These are phyloP conservation scores for Tetrax tetrax DNA, from an alignment of 2,113 vertebrate genomes.

Conservation along the genomic window DNA sequence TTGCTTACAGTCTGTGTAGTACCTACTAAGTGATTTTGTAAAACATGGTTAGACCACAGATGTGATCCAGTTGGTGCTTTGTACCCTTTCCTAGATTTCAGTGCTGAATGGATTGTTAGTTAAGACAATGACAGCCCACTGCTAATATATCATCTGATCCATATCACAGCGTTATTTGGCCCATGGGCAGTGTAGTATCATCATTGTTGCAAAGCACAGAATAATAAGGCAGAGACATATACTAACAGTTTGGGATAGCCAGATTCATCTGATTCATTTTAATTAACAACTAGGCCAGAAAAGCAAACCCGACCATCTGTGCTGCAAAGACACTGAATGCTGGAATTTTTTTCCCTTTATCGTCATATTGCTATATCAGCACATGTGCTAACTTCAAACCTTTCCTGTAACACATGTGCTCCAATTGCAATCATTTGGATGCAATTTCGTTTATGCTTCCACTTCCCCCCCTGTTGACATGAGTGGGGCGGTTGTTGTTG, in stretches of 20 bases:
- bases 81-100: neutral
- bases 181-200: slow-evolving; percentile 2
- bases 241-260: slow-evolving; percentile 49
- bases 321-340: slow-evolving; percentile 58
- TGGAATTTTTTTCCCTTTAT: slow-evolving; percentile 43
- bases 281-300: slow-evolving; percentile 57
- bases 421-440: slow-evolving; percentile 50
- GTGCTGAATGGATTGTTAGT: neutral
- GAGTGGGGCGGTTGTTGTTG: neutral
- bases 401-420: slow-evolving; percentile 51
- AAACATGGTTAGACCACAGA: neutral
- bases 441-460: slow-evolving; percentile 65
- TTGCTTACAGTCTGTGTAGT: neutral
- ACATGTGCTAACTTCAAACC: slow-evolving; percentile 69
- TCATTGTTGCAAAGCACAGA: slow-evolving; percentile 32
- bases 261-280: slow-evolving; percentile 62
- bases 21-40: neutral
- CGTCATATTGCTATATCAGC: slow-evolving; percentile 60
- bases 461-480: slow-evolving; percentile 45
- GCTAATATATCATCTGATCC: neutral
- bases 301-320: slow-evolving; percentile 63
- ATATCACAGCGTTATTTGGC: neutral
- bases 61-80: neutral
- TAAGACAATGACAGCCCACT: neutral
- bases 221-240: slow-evolving; percentile 46